These are phyloP conservation scores for Mionectes macconnelli DNA, from an alignment of 2,113 vertebrate species.

Conservation along the genomic window DNA sequence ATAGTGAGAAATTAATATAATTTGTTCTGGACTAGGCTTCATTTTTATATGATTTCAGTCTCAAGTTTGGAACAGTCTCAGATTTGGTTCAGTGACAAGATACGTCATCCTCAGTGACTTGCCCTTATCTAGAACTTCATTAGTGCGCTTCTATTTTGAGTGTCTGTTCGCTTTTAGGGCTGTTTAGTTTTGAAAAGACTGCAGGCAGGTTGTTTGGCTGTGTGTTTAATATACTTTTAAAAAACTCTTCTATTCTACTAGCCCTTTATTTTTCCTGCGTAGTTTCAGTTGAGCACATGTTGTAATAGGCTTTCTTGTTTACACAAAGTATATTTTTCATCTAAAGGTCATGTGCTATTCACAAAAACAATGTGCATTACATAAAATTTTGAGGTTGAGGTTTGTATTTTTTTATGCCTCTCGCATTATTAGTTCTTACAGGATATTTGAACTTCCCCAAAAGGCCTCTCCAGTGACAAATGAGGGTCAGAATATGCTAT, in stretches of 20 bases:
- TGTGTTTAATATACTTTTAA: neutral
- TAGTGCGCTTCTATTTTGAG: neutral
- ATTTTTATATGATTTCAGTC: neutral
- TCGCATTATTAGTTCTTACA: neutral
- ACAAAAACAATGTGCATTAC: neutral
- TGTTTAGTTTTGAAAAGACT: neutral
- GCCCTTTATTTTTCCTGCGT: neutral
- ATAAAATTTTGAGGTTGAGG: neutral
- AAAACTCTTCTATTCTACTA: neutral
- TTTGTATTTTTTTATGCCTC: neutral
- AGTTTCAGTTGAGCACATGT: neutral
- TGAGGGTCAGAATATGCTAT: neutral
- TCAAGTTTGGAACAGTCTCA: neutral
- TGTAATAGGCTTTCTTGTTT: neutral
- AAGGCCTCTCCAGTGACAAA: neutral
- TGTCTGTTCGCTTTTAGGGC: neutral
- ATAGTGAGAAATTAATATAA: neutral
- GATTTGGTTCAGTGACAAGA: neutral
- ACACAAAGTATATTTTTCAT: neutral
- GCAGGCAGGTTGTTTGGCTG: neutral
- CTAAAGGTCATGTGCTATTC: neutral
- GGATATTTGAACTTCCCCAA: neutral
- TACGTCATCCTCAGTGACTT: neutral
- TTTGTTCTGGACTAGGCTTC: neutral
- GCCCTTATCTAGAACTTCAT: slow-evolving; percentile 7